Evolutionary conservation across 2,888 invertebrate genomes (phyloP).

Genomic region (Galeopsomyia nigrocyanea): DNA sequence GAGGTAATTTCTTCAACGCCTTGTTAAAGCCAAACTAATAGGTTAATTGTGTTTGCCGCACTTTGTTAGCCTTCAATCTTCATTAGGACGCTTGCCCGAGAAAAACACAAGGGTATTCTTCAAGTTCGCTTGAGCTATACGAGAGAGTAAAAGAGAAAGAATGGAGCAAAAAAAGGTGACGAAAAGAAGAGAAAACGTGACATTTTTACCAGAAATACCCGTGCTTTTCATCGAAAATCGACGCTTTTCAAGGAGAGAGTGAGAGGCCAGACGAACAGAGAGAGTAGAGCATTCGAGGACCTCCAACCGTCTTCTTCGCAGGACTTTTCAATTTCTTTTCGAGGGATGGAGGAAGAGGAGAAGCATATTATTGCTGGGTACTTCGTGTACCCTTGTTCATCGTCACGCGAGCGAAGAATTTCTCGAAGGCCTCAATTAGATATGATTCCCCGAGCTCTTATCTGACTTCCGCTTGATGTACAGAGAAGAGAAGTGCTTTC

Average conservation of each 20-base stretch:
- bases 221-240: constrained; percentile 12
- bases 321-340: constrained; percentile 43
- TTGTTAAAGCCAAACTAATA: constrained; percentile 31
- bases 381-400: constrained; percentile 22
- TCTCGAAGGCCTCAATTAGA: constrained; percentile 44
- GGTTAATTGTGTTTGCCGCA: constrained; percentile 57
- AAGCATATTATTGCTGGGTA: constrained; percentile 39
- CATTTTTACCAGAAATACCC: constrained; percentile 15
- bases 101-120: constrained; percentile 31
- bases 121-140: background rate
- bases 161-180: constrained; percentile 7
- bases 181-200: background rate
- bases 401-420: constrained; percentile 29
- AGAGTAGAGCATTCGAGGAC: constrained; percentile 21
- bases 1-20: too few relatives aligned
- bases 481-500: constrained; percentile 22
- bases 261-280: background rate
- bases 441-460: constrained; percentile 44
- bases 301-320: constrained; percentile 5
- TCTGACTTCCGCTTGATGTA: constrained; percentile 40
- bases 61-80: constrained; percentile 56
- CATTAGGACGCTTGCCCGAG: constrained; percentile 48
- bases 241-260: background rate
- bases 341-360: constrained; percentile 34
- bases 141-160: too few relatives aligned